Conservation (phyloP, 1,140 invertebrate genomes). For the Theocolax elegans region DNA sequence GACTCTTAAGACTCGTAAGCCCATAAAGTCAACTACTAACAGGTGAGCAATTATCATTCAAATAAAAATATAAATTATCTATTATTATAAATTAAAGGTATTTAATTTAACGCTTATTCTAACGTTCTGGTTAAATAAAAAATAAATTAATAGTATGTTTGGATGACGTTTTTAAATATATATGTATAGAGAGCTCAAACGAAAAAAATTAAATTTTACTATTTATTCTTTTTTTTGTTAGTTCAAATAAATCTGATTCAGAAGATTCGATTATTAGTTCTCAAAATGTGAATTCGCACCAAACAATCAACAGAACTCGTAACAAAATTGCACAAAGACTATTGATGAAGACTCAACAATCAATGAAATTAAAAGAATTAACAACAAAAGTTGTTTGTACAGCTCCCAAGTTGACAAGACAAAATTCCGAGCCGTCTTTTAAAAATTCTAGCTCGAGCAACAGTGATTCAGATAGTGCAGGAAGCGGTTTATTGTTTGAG, state of each 20-base stretch:
- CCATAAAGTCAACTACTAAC: conserved; percentile 17
- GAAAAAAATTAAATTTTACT: too few relatives aligned
- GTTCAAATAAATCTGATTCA: conserved; percentile 55
- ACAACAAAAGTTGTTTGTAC: not conserved
- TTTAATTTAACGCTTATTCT: too few relatives aligned
- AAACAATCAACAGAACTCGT: conserved; percentile 43
- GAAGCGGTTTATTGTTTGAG: conserved; percentile 23
- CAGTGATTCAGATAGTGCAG: not conserved
- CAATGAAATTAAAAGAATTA: not conserved
- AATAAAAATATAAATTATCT: not conserved
- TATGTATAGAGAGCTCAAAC: too few relatives aligned
- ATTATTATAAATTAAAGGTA: too few relatives aligned
- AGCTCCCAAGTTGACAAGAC: not conserved
- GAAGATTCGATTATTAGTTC: conserved; percentile 47
- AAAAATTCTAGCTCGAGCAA: not conserved
- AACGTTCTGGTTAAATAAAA: too few relatives aligned
- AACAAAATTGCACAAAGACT: conserved; percentile 23
- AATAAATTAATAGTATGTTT: too few relatives aligned
- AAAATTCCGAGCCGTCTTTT: not conserved
- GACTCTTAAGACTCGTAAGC: conserved; percentile 37
- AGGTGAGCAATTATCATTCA: too few relatives aligned
- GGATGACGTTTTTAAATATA: too few relatives aligned
- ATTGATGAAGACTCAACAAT: conserved; percentile 24
- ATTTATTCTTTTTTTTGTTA: conserved; percentile 32
- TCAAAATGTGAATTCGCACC: conserved; percentile 40